These are phyloP conservation scores for Dolichoris vasculosae DNA, from an alignment of 1,140 invertebrate genomes.

Conservation along the genomic window DNA sequence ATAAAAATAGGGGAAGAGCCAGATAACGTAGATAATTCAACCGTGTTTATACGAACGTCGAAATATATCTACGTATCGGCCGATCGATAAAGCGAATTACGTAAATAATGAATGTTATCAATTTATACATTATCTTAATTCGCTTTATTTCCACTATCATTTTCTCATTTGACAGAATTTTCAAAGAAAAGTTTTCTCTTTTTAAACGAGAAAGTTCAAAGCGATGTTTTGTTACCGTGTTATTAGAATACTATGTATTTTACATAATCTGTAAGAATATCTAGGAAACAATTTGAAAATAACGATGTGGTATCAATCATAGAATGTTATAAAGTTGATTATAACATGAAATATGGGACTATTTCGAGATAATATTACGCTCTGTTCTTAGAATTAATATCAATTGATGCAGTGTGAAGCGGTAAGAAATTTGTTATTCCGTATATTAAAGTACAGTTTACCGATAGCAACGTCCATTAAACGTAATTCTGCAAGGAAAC, in stretches of 20 bases:
- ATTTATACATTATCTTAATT: neutral
- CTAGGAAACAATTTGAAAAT: conserved; percentile 7
- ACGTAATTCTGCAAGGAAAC: neutral
- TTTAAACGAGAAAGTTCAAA: neutral
- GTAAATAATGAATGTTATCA: neutral
- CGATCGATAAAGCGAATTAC: neutral
- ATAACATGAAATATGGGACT: neutral
- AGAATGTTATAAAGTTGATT: neutral
- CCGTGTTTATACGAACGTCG: neutral
- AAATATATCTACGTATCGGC: neutral
- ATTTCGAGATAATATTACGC: neutral
- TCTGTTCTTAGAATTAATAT: neutral
- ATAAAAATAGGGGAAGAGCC: neutral
- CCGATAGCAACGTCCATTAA: neutral
- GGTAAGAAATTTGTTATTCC: neutral
- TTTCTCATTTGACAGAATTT: neutral
- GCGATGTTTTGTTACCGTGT: neutral
- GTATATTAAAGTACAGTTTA: neutral
- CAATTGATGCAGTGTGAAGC: neutral
- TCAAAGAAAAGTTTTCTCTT: neutral
- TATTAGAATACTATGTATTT: conserved; percentile 2
- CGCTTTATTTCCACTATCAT: neutral
- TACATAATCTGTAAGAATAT: neutral
- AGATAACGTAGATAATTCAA: neutral
- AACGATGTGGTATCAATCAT: neutral